Base-by-base conservation (phyloP, 1,140 invertebrate genomes). In the Pachypeltis micranthus region DNA sequence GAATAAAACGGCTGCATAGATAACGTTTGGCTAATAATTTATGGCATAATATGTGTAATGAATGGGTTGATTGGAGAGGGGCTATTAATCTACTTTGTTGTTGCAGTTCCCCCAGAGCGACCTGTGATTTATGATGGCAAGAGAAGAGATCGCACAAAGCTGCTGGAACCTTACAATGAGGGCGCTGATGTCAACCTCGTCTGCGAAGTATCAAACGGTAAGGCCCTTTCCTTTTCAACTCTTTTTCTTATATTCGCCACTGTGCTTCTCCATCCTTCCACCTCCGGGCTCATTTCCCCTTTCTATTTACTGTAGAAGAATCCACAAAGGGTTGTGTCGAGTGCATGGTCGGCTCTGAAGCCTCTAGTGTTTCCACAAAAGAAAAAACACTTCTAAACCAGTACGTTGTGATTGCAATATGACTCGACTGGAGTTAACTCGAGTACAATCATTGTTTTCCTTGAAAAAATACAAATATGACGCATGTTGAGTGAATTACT, bases 201-300 rank as follows among this genome's bases (percentile, higher is more conserved):
- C 65, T 94, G 91, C 74, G 88, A 93, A 78, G 89, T 91, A 1
- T 81, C 83, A 71, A 90, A 89, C 81, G 91, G 91, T 93, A 81
- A 84, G 31, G 7, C 31, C 7, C 7, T 39, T 39, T 39, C 16
- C 16, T 39, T 16, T 39, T 39, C 7, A 10, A 39, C 31, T 39
- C 31, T 39, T 16, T 39, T 39, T 16, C 31, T 39, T 39, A 10
- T 39, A 7, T 39, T 39, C 31, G 16, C 31, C 7, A 16, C 31
- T 39, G 31, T 39, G 31, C 16, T 39, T 39, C 31, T 39, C 7
- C n/a, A n/a, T n/a, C n/a, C n/a, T n/a, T n/a, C n/a, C n/a, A n/a
- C n/a, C n/a, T n/a, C 16, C 16, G 31, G 31, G 7, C 31, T 39
- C 31, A 16, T 39, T 39, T 16, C 16, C 31, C 16, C 31, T 39